These are phyloP conservation scores for Falco concolor DNA, from an alignment of 2,797 vertebrate species.

Conservation along the genomic window DNA sequence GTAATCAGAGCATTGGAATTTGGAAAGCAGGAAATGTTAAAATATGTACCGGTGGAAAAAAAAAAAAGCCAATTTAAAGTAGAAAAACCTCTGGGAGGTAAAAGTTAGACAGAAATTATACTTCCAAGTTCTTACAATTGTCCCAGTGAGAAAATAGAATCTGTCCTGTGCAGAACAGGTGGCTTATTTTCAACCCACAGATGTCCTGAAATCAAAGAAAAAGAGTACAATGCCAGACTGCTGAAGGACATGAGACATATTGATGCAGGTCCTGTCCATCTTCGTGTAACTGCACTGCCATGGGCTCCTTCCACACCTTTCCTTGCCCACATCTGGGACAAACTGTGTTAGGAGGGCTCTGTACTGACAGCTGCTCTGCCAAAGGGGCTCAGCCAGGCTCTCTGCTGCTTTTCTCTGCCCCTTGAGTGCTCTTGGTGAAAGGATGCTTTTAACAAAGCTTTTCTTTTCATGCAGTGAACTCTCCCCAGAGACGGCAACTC, in stretches of 20 bases:
- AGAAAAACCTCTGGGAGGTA: background rate
- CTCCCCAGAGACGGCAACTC: background rate
- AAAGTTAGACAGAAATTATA: background rate
- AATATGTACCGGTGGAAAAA: background rate
- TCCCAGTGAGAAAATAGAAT: background rate
- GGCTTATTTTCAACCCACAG: background rate
- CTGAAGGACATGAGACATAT: background rate
- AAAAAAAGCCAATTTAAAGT: background rate
- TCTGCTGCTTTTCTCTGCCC: background rate
- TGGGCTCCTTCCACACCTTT: background rate
- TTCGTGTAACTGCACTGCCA: background rate
- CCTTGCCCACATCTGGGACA: background rate
- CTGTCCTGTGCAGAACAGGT: background rate
- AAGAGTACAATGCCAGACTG: background rate
- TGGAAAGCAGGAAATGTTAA: slow-evolving; percentile 30
- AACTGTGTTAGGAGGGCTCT: background rate
- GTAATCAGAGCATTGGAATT: slow-evolving; percentile 40
- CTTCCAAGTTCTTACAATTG: background rate
- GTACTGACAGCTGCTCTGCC: background rate
- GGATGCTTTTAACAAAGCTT: background rate
- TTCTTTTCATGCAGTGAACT: background rate
- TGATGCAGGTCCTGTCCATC: background rate
- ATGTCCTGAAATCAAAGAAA: background rate
- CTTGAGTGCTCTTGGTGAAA: background rate
- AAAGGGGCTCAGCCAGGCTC: background rate